A percentile compares a stretch with the other conserved stretches of the same genome.
Conservation (phyloP, 2,797 vertebrate genomes). For the Phylloscopus collybita region DNA sequence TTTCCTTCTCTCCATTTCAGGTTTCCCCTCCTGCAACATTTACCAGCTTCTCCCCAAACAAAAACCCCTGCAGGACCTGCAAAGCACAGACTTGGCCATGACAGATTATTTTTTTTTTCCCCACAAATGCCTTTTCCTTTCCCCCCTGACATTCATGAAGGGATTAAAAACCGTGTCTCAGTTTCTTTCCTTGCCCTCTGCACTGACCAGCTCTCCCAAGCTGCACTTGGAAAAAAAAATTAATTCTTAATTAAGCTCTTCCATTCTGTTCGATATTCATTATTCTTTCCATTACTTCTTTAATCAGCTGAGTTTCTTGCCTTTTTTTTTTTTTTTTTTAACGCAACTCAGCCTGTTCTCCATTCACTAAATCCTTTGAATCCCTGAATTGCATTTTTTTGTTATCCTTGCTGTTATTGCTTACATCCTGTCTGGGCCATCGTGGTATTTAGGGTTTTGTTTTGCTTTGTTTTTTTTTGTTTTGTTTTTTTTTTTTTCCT, state of each 20-base stretch:
- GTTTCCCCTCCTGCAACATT: rapidly evolving
- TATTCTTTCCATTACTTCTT: conserved; percentile 13
- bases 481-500: background rate
- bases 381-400: conserved; percentile 7
- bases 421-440: background rate
- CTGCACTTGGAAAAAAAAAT: background rate
- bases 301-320: background rate
- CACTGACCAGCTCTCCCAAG: background rate
- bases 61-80: rapidly evolving
- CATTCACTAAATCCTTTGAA: background rate
- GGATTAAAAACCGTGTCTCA: background rate
- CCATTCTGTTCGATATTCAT: background rate
- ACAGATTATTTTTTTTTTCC: background rate
- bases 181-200: background rate
- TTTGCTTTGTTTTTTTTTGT: background rate
- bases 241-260: conserved; percentile 20
- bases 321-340: background rate
- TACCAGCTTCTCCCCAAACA: background rate
- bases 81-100: background rate
- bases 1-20: background rate
- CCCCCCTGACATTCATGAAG: background rate
- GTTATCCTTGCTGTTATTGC: conserved; percentile 24
- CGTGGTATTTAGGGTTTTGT: background rate
- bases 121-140: background rate
- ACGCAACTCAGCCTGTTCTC: background rate